Evolutionary conservation across 2,797 vertebrate genomes (phyloP).

Genomic region (Lithobates sylvaticus): DNA sequence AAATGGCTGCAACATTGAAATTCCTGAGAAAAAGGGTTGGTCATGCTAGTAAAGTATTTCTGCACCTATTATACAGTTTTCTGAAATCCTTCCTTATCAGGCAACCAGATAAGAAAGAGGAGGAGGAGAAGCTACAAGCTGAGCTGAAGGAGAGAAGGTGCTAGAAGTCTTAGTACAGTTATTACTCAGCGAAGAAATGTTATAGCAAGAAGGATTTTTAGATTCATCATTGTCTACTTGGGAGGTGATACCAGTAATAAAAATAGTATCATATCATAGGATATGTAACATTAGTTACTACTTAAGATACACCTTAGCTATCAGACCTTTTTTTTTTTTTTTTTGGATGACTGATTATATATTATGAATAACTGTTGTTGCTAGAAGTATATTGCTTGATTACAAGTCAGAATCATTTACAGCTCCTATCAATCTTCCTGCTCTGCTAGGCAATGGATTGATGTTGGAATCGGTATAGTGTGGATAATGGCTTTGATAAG

Average conservation of each 20-base stretch:
- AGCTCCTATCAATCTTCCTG: too few relatives aligned
- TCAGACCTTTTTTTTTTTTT: too few relatives aligned
- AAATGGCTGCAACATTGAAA: background rate
- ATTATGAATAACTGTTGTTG: too few relatives aligned
- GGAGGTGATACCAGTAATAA: background rate
- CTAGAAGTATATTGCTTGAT: too few relatives aligned
- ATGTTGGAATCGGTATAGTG: too few relatives aligned
- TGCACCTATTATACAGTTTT: constrained; percentile 1
- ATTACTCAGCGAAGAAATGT: background rate
- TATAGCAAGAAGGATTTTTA: background rate
- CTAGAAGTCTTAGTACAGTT: background rate
- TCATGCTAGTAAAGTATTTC: background rate
- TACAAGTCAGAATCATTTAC: too few relatives aligned
- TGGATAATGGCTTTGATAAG: too few relatives aligned
- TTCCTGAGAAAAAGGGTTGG: background rate
- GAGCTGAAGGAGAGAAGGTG: background rate
- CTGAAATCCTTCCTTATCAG: background rate
- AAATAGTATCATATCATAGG: too few relatives aligned
- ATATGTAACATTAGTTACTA: too few relatives aligned
- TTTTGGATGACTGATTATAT: too few relatives aligned
- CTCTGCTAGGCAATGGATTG: too few relatives aligned
- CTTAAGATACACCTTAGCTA: too few relatives aligned
- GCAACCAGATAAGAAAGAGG: background rate
- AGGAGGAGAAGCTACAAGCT: background rate
- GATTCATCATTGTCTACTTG: background rate